Conservation (phyloP, 2,888 invertebrate genomes). For the Colletes collaris region DNA sequence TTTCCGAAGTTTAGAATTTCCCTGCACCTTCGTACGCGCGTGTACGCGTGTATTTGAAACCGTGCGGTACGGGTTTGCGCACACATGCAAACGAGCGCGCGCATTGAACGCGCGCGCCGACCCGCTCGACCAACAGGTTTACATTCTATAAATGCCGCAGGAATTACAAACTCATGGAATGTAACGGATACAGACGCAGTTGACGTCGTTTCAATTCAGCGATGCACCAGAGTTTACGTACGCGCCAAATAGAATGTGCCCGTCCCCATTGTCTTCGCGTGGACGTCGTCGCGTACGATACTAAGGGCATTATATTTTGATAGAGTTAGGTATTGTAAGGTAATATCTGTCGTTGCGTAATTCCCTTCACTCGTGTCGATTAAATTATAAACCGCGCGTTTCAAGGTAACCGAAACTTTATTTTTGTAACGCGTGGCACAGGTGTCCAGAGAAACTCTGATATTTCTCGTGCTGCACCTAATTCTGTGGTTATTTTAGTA, state of each 20-base stretch:
- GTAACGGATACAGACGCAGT: conserved; percentile 43
- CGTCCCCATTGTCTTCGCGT: conserved; percentile 18
- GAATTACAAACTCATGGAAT: conserved; percentile 53
- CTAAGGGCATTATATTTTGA: not conserved
- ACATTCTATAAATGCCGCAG: conserved; percentile 44
- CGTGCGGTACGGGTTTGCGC: not conserved
- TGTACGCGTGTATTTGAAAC: not conserved
- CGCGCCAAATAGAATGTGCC: conserved; percentile 10
- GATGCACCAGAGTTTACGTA: conserved; percentile 11
- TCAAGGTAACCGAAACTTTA: conserved; percentile 2
- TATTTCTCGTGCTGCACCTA: no score
- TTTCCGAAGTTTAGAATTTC: conserved; percentile 3
- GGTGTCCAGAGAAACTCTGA: no score
- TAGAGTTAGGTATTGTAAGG: not conserved
- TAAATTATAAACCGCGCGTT: not conserved
- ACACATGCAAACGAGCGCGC: not conserved
- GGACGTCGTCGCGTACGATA: not conserved
- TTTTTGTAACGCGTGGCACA: no score
- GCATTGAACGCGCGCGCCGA: not conserved
- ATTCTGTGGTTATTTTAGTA: no score
- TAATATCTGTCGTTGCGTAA: conserved; percentile 7
- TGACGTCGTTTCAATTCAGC: conserved; percentile 34
- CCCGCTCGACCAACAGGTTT: conserved; percentile 32
- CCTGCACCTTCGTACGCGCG: not conserved
- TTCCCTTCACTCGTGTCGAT: conserved; percentile 26